Evolutionary conservation across 2,113 vertebrate genomes (phyloP).

Genomic region (Gallinago undulata): DNA sequence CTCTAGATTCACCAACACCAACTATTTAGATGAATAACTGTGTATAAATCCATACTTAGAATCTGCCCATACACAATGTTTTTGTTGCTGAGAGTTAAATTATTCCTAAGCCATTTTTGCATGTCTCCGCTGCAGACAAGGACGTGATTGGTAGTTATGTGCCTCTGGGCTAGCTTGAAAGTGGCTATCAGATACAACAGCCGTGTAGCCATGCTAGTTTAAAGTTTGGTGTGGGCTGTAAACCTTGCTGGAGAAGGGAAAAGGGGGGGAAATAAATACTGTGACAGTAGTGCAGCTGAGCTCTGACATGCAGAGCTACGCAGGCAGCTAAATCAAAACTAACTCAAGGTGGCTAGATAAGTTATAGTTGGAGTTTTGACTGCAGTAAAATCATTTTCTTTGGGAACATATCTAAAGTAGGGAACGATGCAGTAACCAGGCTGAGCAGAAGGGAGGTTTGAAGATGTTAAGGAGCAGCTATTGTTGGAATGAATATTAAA

Average conservation of each 20-base stretch:
- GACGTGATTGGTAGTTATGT: not conserved
- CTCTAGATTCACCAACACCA: not conserved
- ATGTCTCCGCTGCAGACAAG: not conserved
- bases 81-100: not conserved
- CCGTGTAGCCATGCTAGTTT: not conserved
- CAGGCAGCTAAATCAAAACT: not conserved
- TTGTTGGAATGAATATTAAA: not conserved
- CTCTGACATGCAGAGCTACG: not conserved
- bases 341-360: not conserved
- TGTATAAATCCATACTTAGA: not conserved
- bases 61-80: not conserved
- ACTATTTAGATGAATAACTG: not conserved
- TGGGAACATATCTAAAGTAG: not conserved
- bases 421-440: accelerated
- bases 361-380: not conserved
- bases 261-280: not conserved
- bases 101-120: not conserved
- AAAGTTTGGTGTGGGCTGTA: not conserved
- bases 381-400: not conserved
- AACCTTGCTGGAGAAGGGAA: not conserved
- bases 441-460: not conserved
- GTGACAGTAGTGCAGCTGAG: not conserved
- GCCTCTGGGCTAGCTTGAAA: not conserved
- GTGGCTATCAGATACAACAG: not conserved
- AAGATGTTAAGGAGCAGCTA: not conserved